Conservation (phyloP, 2,888 invertebrate genomes). For the Venustoraphidia nigricollis region DNA sequence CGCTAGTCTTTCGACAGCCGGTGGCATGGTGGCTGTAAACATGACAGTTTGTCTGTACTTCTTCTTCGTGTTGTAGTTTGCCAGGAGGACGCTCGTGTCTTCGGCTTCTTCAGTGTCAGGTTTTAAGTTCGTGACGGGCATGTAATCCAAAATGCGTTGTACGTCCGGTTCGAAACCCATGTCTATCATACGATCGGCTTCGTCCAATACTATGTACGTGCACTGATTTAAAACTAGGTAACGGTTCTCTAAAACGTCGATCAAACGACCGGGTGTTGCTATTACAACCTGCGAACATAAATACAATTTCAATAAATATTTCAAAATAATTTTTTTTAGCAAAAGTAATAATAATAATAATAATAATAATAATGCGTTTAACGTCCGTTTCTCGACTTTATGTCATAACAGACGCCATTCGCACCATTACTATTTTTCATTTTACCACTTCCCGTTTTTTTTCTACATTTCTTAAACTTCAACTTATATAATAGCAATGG, state of each 20-base stretch:
- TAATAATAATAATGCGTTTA: too few relatives aligned
- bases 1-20: slow-evolving; percentile 92
- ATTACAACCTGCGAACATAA: slow-evolving; percentile 66
- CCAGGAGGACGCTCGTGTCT: slow-evolving; percentile 76
- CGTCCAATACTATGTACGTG: slow-evolving; percentile 91
- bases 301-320: background rate
- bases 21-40: slow-evolving; percentile 99
- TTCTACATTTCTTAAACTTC: too few relatives aligned
- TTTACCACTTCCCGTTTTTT: too few relatives aligned
- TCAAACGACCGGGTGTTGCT: slow-evolving; percentile 97
- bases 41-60: slow-evolving; percentile 99
- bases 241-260: slow-evolving; percentile 95
- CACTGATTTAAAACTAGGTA: slow-evolving; percentile 94
- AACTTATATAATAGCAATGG: too few relatives aligned
- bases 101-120: slow-evolving; percentile 98
- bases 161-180: slow-evolving; percentile 99
- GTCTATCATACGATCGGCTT: slow-evolving; percentile 99
- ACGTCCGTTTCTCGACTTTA: too few relatives aligned
- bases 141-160: slow-evolving; percentile 91
- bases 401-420: too few relatives aligned
- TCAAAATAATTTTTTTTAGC: background rate
- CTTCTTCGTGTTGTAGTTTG: slow-evolving; percentile 89
- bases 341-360: too few relatives aligned
- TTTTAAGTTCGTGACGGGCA: slow-evolving; percentile 96
- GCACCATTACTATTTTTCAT: too few relatives aligned